phyloP scores from a whole-genome alignment of 2,888 invertebrate species.

The Acronicta aceris region DNA sequence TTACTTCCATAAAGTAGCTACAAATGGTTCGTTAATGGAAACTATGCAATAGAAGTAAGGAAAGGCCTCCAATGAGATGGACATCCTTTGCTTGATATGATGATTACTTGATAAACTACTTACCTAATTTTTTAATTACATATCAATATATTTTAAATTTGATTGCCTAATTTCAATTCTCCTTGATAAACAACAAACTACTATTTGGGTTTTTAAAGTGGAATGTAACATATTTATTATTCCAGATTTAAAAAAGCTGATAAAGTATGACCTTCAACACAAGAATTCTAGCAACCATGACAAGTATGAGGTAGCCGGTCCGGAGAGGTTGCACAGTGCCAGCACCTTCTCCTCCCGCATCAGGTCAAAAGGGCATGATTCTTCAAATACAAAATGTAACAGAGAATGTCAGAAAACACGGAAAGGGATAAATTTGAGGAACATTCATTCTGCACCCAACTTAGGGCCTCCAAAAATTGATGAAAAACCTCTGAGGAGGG shows the following conservation, averaged over 20 bases:
- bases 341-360: conserved; percentile 84
- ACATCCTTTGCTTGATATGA: too few relatives aligned
- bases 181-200: too few relatives aligned
- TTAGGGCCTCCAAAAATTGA: conserved; percentile 62
- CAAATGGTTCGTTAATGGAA: too few relatives aligned
- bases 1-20: too few relatives aligned
- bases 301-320: conserved; percentile 64
- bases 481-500: conserved; percentile 69
- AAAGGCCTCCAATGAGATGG: too few relatives aligned
- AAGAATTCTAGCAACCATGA: conserved; percentile 63
- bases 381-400: conserved; percentile 63
- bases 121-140: too few relatives aligned
- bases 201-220: too few relatives aligned
- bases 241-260: conserved; percentile 91
- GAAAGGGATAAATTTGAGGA: conserved; percentile 57
- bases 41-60: too few relatives aligned
- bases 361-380: conserved; percentile 71
- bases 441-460: conserved; percentile 77
- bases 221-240: too few relatives aligned
- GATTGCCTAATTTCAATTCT: too few relatives aligned
- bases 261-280: conserved; percentile 90
- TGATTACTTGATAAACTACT: too few relatives aligned
- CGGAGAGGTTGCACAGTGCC: conserved; percentile 83
- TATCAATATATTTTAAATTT: too few relatives aligned
- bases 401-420: conserved; percentile 68